Percentiles rank a stretch among this genome's conserved stretches.
phyloP scores from a whole-genome alignment of 2,888 invertebrate species.

The Drepana falcataria region DNA sequence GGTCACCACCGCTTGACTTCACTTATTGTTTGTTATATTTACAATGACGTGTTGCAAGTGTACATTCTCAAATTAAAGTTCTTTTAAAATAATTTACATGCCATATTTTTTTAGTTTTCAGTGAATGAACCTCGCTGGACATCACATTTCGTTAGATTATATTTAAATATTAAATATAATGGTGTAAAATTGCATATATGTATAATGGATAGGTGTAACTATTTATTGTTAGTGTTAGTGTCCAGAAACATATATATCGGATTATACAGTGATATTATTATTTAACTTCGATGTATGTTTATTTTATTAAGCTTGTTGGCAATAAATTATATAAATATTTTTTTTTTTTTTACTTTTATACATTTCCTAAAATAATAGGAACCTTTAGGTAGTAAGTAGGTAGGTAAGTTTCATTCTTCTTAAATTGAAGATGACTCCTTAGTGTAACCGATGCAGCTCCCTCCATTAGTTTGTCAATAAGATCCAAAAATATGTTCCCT shows the following conservation, averaged over 20 bases:
- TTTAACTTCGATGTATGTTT: slow-evolving; percentile 47
- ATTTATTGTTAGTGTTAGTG: slow-evolving; percentile 34
- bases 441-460: too few species aligned
- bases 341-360: neutral
- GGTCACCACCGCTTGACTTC: slow-evolving; percentile 2
- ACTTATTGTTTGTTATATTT: neutral
- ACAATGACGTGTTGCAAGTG: neutral
- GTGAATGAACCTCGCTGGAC: neutral
- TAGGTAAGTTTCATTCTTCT: too few species aligned
- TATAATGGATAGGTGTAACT: slow-evolving; percentile 14
- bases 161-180: neutral
- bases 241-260: slow-evolving; percentile 56
- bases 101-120: neutral
- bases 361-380: too few species aligned
- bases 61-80: neutral
- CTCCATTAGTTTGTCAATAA: too few species aligned
- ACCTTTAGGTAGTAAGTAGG: too few species aligned
- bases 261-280: slow-evolving; percentile 67
- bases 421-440: too few species aligned
- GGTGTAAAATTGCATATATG: neutral
- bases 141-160: neutral
- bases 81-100: neutral
- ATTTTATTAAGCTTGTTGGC: slow-evolving; percentile 48
- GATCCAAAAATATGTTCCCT: too few species aligned
- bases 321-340: slow-evolving; percentile 14